phyloP scores from a whole-genome alignment of 2,888 invertebrate species.

The Agrotis exclamationis region DNA sequence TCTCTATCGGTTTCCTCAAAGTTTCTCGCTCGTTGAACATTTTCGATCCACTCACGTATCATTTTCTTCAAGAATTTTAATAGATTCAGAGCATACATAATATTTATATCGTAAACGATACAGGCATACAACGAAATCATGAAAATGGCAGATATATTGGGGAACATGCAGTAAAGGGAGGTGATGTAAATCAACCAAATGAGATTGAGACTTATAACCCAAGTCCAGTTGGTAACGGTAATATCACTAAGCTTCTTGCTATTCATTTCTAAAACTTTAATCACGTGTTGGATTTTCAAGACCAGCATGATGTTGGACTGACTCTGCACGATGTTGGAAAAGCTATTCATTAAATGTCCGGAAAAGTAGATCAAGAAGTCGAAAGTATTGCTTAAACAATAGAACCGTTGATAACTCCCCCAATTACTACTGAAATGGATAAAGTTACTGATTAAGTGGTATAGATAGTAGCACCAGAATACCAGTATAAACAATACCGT shows the following conservation, averaged over 20 bases:
- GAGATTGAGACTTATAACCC: conserved; percentile 4
- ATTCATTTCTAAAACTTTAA: not conserved
- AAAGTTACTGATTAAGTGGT: not conserved
- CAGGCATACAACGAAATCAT: not conserved
- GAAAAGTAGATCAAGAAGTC: not conserved
- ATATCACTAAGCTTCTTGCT: not conserved
- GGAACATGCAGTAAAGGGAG: not conserved
- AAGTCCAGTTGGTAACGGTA: conserved; percentile 5
- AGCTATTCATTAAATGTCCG: not conserved
- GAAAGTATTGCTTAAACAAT: not conserved
- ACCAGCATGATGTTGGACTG: conserved; percentile 5
- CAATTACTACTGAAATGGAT: not conserved
- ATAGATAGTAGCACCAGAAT: not conserved
- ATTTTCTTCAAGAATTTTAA: conserved; percentile 5
- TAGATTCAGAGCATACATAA: conserved; percentile 9
- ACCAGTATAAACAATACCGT: not conserved
- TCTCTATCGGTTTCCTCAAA: not conserved
- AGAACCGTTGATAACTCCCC: conserved; percentile 1
- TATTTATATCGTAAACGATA: conserved; percentile 13
- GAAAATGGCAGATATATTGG: not conserved
- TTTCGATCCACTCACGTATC: conserved; percentile 1
- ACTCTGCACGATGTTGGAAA: not conserved
- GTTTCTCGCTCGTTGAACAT: not conserved
- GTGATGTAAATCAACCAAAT: not conserved
- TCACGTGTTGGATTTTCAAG: conserved; percentile 14